Percentiles rank a stretch among this genome's conserved stretches.
Evolutionary conservation across 2,888 invertebrate genomes (phyloP).

Genomic region (Rotaria sp.): DNA sequence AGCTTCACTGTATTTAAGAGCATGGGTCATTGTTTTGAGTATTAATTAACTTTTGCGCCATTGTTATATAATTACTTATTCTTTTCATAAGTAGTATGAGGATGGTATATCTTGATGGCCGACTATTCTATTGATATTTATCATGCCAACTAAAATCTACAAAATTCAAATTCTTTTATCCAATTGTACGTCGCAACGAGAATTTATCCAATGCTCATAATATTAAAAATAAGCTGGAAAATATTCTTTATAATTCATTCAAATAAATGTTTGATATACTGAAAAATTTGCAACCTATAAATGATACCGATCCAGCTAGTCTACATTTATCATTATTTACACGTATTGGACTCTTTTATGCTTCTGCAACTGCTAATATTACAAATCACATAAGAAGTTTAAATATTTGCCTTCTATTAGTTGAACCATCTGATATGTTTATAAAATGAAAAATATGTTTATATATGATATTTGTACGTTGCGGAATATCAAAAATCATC

Average conservation of each 20-base stretch:
- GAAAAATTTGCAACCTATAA: neutral
- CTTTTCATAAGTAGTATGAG: neutral
- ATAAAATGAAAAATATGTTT: neutral
- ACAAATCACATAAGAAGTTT: neutral
- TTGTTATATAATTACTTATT: neutral
- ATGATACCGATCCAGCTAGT: neutral
- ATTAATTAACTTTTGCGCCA: neutral
- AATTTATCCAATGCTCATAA: neutral
- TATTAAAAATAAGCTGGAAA: neutral
- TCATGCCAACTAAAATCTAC: neutral
- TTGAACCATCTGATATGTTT: neutral
- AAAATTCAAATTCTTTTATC: neutral
- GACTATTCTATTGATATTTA: too few species aligned
- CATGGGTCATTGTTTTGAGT: too few species aligned
- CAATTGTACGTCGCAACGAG: neutral
- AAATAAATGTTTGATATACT: neutral
- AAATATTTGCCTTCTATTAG: neutral
- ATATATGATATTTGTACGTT: neutral
- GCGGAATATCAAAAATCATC: neutral
- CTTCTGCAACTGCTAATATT: neutral
- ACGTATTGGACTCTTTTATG: neutral
- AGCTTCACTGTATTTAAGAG: too few species aligned
- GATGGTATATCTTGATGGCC: too few species aligned
- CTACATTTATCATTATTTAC: neutral
- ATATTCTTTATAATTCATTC: neutral